Evolutionary conservation across 1,140 invertebrate species (phyloP).

Genomic region (Phortica variegata): DNA sequence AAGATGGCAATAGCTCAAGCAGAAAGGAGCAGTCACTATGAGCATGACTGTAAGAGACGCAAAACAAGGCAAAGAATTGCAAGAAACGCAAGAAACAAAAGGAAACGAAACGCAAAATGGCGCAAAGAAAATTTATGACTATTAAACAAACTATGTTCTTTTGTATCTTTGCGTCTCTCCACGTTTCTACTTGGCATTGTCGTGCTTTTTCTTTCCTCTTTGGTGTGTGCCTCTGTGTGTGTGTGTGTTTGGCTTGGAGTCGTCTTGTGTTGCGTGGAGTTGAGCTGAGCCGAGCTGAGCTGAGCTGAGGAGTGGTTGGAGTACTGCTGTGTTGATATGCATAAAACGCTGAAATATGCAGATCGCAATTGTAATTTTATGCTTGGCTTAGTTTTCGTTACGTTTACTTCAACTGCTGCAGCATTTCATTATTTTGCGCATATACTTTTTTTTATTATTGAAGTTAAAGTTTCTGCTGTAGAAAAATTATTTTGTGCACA

Average conservation of each 20-base stretch:
- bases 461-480: constrained; percentile 10
- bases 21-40: too few relatives aligned
- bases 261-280: too few relatives aligned
- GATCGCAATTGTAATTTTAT: constrained; percentile 37
- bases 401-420: neutral
- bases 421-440: neutral
- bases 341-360: constrained; percentile 44
- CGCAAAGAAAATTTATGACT: constrained; percentile 46
- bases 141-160: constrained; percentile 41
- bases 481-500: too few relatives aligned
- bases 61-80: too few relatives aligned
- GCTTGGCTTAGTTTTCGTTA: constrained; percentile 15
- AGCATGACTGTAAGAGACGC: too few relatives aligned
- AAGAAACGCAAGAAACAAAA: too few relatives aligned
- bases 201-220: neutral
- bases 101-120: constrained; percentile 1
- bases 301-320: too few relatives aligned
- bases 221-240: too few relatives aligned
- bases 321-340: too few relatives aligned
- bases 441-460: constrained; percentile 5
- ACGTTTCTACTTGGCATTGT: constrained; percentile 20
- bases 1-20: too few relatives aligned
- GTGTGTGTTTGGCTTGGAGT: too few relatives aligned
- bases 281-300: too few relatives aligned
- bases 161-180: constrained; percentile 1